Conservation (phyloP, 2,113 vertebrate genomes). For the Cephalopterus ornatus region DNA sequence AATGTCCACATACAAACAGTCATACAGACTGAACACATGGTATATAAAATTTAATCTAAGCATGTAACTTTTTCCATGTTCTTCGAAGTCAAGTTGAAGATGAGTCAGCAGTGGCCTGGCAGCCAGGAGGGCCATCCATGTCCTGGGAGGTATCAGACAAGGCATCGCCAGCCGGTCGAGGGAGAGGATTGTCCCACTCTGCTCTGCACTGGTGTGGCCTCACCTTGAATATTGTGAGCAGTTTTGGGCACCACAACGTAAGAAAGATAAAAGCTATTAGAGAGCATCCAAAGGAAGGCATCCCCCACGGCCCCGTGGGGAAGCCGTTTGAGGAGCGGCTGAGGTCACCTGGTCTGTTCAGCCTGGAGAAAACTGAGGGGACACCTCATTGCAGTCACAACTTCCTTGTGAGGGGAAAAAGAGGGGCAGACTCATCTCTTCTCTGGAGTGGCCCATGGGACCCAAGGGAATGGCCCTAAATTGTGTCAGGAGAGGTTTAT, state of each 20-base stretch:
- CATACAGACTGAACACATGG: not conserved
- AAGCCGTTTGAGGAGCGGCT: not conserved
- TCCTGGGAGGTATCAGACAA: not conserved
- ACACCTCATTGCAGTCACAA: not conserved
- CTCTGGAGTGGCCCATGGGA: not conserved
- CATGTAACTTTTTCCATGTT: not conserved
- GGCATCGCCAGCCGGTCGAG: not conserved
- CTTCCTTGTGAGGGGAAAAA: too few species aligned
- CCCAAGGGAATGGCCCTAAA: not conserved
- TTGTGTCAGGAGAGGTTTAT: not conserved
- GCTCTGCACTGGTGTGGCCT: not conserved
- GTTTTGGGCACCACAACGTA: not conserved
- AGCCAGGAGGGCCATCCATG: not conserved
- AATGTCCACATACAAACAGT: not conserved
- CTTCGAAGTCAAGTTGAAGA: not conserved
- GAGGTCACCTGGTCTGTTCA: not conserved
- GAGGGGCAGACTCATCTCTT: not conserved
- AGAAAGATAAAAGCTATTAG: not conserved
- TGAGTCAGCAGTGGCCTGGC: not conserved
- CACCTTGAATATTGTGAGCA: not conserved
- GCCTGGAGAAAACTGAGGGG: not conserved
- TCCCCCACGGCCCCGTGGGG: not conserved
- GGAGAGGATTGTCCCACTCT: not conserved
- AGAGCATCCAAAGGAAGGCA: not conserved
- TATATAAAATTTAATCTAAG: not conserved